Evolutionary conservation across 2,888 invertebrate genomes (phyloP).

Genomic region (Horisme vitalbata): DNA sequence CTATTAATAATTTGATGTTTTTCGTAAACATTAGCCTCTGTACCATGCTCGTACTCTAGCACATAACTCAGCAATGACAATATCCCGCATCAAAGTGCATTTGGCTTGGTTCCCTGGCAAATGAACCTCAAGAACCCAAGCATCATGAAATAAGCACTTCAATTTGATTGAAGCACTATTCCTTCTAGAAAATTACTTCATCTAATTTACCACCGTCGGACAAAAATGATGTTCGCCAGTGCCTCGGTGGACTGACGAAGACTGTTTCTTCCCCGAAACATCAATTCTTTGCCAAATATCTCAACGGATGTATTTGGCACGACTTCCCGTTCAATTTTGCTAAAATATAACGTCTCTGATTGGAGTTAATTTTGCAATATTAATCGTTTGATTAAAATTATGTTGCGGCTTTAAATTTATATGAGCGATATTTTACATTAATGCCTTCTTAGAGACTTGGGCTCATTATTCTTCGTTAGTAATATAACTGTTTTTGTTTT

Average conservation of each 20-base stretch:
- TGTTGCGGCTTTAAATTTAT: conserved; percentile 12
- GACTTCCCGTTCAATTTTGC: conserved; percentile 37
- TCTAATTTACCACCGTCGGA: too few relatives aligned
- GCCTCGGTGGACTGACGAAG: neutral
- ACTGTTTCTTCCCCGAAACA: conserved; percentile 20
- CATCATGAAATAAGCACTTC: too few relatives aligned
- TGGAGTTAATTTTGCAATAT: conserved; percentile 32
- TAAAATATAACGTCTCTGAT: conserved; percentile 35
- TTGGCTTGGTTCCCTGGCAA: too few relatives aligned
- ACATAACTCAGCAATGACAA: too few relatives aligned
- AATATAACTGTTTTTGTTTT: conserved; percentile 1
- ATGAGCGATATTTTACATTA: conserved; percentile 19
- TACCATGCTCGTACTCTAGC: too few relatives aligned
- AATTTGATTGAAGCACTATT: too few relatives aligned
- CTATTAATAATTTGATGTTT: too few relatives aligned
- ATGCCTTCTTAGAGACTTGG: conserved; percentile 16
- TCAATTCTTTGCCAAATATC: conserved; percentile 55
- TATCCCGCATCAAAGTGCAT: too few relatives aligned
- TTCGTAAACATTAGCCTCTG: too few relatives aligned
- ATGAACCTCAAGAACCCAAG: too few relatives aligned
- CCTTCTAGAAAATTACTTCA: too few relatives aligned
- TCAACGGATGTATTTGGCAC: conserved; percentile 48
- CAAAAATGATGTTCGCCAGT: neutral
- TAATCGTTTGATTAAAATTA: conserved; percentile 26
- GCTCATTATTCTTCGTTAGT: conserved; percentile 20